Evolutionary conservation across 2,888 invertebrate genomes (phyloP).

Genomic region (Bimastos eiseni): DNA sequence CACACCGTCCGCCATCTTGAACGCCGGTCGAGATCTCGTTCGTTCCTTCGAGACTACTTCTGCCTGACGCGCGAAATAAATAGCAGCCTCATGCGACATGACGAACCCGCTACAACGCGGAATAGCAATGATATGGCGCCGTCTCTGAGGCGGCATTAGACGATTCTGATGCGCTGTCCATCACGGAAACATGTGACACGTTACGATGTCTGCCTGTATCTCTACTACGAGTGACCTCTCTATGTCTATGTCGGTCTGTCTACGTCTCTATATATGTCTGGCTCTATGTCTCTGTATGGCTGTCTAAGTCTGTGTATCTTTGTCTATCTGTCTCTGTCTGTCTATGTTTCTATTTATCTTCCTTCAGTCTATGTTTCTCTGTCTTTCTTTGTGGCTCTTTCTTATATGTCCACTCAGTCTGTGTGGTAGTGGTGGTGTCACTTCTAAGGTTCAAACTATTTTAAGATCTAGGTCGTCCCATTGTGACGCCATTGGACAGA

Average conservation of each 20-base stretch:
- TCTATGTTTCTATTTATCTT: background rate
- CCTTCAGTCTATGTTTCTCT: background rate
- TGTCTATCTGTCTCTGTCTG: background rate
- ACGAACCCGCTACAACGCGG: background rate
- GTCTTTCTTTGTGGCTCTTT: background rate
- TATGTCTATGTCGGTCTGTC: background rate
- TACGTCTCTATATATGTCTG: too few relatives aligned
- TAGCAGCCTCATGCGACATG: background rate
- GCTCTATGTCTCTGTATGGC: background rate
- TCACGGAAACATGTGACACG: background rate
- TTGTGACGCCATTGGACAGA: too few relatives aligned
- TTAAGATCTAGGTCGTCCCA: too few relatives aligned
- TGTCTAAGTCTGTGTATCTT: background rate
- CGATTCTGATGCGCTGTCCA: background rate
- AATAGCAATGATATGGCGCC: conserved; percentile 20
- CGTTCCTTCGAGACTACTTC: background rate
- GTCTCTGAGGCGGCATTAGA: background rate
- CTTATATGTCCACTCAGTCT: too few relatives aligned
- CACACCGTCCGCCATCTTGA: background rate
- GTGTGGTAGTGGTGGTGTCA: too few relatives aligned
- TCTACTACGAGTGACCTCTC: background rate
- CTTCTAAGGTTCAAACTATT: too few relatives aligned
- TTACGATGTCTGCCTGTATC: background rate
- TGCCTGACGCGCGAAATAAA: conserved; percentile 15
- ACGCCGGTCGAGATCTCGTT: background rate